Evolutionary conservation across 1,140 invertebrate species (phyloP), one percentile per base, ranked within the genome.

Genomic region (Gryllus bimaculatus): DNA sequence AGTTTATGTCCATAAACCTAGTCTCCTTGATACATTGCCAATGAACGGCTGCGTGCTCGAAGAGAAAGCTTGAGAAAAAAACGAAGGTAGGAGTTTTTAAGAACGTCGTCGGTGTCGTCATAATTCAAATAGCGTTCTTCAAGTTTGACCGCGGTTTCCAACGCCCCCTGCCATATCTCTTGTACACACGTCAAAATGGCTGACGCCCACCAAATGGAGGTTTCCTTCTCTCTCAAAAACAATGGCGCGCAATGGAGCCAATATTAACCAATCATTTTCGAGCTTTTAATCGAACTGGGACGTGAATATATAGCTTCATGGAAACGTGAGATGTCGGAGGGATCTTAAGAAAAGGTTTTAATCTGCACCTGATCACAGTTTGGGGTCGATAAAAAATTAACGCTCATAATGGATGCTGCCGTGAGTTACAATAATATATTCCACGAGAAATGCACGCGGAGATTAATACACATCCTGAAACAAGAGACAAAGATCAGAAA

Each of bases 111-210:
- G 54, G 54, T 66, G 54, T 47, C 66, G 78, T 78, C 78, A 78
- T 78, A 78, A 78, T 49, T 78, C 78, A 78, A 78, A 49, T 78
- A 66, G 54, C 54, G 78, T 78, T 73, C 54, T 49, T 78, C 78
- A 78, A 78, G 39, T 73, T 78, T 66, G 18, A 77, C 47, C 48
- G 48, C 47, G 47, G 18, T 77, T 47, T 21, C 76, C 47, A n/a
- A 21, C 76, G 47, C 66, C 78, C 78, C 73, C 66, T 73, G 18
- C 78, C 54, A 78, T 78, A 78, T 78, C 47, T 78, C 78, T 78
- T 77, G 15, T 78, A 47, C 66, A 73, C n/a, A 74, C 26, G 78
- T 39, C 78, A 78, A 78, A 66, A 78, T 73, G 66, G 54, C 78
- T 18, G 73, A 78, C 78, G 78, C 78, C 78, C 78, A 78, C 78